Base-by-base conservation (phyloP, 2,113 vertebrate genomes). In the Thomomys bottae region DNA sequence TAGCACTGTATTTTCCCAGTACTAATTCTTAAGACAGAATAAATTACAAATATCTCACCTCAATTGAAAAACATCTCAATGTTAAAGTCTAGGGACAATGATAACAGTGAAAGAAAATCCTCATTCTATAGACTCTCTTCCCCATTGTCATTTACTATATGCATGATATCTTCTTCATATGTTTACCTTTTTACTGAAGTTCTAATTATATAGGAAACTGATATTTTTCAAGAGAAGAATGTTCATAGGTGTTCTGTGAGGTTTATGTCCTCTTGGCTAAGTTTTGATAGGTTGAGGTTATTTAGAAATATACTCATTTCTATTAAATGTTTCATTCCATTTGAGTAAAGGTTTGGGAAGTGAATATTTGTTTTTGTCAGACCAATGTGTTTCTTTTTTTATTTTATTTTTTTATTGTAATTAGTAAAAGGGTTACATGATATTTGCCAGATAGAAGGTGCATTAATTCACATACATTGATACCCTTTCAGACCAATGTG, bases 181-280 rank as follows among this genome's bases (percentile, higher is more conserved):
- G 20, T 73, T 87, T 91, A 36, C 85, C 42, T 88, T 78, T 78
- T 70, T 93, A 92, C 54, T 38, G 81, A 80, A 90, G 8, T 73
- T 34, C 28, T 73, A 79, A 93, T 76, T 88, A 70, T 32, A 64
- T 20, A 86, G 45, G 18, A 81, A 78, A 91, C 32, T 94, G 20
- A 91, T 70, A 87, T 40, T 68, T 88, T 90, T 84, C 82, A 84
- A 68, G 42, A 73, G 72, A 21, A 49, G 89, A 89, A 57, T 57
- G 8, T 30, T 88, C 81, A 1, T 83, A 12, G 17, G 9, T 45
- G 7, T 64, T n/a, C 36, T 32, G 20, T 57, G 21, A 90, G 75
- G 45, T 45, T 45, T 45, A 45, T 45, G 11, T 79, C 87, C 32
- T 34, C 90, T 59, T 75, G 87, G 59, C 68, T 80, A 21, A 57